Evolutionary conservation across 2,113 vertebrate species (phyloP).

Genomic region (Centropus bengalensis): DNA sequence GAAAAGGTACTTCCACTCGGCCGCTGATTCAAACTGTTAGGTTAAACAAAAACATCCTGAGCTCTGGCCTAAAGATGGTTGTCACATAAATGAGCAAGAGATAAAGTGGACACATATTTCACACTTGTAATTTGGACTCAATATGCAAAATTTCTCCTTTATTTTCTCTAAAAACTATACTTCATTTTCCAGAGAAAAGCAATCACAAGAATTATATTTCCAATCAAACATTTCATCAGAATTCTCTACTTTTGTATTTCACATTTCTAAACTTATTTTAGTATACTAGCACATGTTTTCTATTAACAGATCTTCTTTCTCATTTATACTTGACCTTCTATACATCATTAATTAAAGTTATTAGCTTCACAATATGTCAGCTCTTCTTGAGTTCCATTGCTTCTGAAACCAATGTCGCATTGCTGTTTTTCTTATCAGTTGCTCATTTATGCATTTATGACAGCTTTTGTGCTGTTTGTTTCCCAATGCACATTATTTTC

Average conservation of each 20-base stretch:
- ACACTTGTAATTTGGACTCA: not conserved
- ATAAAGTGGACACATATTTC: not conserved
- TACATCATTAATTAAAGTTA: conserved; percentile 43
- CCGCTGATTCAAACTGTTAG: not conserved
- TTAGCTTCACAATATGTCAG: conserved; percentile 48
- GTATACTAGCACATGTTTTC: not conserved
- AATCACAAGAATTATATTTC: not conserved
- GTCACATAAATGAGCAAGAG: not conserved
- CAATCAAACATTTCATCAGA: not conserved
- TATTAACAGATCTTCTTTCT: conserved; percentile 28
- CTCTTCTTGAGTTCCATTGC: not conserved
- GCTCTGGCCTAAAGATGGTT: not conserved
- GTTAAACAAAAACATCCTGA: not conserved
- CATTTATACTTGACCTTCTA: conserved; percentile 29
- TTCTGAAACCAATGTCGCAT: conserved; percentile 21
- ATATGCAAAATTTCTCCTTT: not conserved
- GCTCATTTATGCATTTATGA: conserved; percentile 23
- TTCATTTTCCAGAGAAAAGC: not conserved
- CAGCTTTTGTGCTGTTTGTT: conserved; percentile 38
- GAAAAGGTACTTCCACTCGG: not conserved
- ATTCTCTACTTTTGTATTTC: not conserved
- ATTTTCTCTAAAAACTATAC: not conserved
- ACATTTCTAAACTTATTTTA: not conserved
- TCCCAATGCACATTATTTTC: conserved; percentile 43
- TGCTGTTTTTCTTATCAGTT: conserved; percentile 23